Conservation (phyloP, 2,113 vertebrate species). For the Bothrops jararaca region DNA sequence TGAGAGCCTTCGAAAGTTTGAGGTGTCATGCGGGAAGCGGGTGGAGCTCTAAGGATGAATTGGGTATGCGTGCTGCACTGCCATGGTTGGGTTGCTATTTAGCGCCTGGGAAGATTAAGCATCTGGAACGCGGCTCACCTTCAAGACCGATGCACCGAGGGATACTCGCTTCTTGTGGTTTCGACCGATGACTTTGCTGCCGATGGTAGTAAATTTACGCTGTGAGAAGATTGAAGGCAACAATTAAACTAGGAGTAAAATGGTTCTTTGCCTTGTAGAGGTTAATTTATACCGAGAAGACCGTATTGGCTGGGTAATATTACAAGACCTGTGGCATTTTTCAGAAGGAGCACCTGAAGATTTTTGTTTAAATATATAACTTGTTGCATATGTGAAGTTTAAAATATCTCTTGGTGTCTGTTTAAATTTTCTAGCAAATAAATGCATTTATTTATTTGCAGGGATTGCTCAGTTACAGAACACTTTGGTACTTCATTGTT, state of each 20-base stretch:
- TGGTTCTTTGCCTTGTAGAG: background rate
- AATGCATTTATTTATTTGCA: background rate
- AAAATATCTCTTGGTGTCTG: background rate
- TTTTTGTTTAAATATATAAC: background rate
- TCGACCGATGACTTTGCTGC: background rate
- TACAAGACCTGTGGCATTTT: background rate
- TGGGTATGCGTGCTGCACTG: background rate
- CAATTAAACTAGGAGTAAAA: background rate
- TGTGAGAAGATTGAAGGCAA: background rate
- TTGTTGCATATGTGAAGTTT: conserved; percentile 1
- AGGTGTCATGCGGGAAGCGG: background rate
- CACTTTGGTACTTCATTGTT: background rate
- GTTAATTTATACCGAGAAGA: background rate
- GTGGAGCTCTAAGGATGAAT: background rate
- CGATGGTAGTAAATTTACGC: background rate
- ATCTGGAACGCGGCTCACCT: background rate
- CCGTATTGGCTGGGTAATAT: background rate
- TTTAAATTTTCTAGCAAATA: background rate
- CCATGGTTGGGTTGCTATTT: background rate
- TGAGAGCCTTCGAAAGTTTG: background rate
- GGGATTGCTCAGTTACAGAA: background rate
- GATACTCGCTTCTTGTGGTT: background rate
- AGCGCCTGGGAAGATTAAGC: background rate
- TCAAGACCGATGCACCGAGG: background rate
- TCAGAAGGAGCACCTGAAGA: background rate